Percentiles rank a stretch among this genome's conserved stretches.
Evolutionary conservation across 2,888 invertebrate genomes (phyloP).

Genomic region (Boloria selene): DNA sequence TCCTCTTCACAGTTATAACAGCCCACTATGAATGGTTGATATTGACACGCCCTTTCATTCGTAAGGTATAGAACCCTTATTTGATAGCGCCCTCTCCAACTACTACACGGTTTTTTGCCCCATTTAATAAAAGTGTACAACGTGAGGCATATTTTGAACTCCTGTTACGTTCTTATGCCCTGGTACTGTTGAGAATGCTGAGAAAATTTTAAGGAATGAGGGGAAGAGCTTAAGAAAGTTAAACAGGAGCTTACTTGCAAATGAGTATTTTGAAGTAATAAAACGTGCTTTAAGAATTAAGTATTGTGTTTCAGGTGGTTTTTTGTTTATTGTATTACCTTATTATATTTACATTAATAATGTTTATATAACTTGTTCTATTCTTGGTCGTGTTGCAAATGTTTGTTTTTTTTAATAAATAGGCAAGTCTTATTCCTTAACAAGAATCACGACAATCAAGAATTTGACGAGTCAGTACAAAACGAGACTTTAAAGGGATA

Average conservation of each 20-base stretch:
- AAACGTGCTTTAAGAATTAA: conserved; percentile 1
- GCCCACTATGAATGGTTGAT: conserved; percentile 38
- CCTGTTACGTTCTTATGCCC: conserved; percentile 19
- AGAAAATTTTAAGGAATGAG: conserved; percentile 9
- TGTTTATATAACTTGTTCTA: too few relatives aligned
- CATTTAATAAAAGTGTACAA: conserved; percentile 8
- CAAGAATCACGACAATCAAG: too few relatives aligned
- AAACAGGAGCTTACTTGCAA: background rate
- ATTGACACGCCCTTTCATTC: conserved; percentile 40
- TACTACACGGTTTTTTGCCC: conserved; percentile 15
- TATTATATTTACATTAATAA: background rate
- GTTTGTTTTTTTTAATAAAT: too few relatives aligned
- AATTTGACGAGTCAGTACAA: too few relatives aligned
- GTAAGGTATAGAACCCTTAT: conserved; percentile 21
- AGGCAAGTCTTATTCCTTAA: too few relatives aligned
- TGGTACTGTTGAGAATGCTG: conserved; percentile 25
- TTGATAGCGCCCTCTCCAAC: conserved; percentile 22
- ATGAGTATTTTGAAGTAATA: conserved; percentile 1
- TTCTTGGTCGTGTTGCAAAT: too few relatives aligned
- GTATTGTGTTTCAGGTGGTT: background rate
- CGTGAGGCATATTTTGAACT: conserved; percentile 14
- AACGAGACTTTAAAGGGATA: too few relatives aligned
- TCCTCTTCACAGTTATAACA: conserved; percentile 21
- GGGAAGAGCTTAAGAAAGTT: conserved; percentile 1
- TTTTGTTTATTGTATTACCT: background rate